Conservation (phyloP, 1,140 invertebrate genomes). For the Diorhabda elongata region DNA sequence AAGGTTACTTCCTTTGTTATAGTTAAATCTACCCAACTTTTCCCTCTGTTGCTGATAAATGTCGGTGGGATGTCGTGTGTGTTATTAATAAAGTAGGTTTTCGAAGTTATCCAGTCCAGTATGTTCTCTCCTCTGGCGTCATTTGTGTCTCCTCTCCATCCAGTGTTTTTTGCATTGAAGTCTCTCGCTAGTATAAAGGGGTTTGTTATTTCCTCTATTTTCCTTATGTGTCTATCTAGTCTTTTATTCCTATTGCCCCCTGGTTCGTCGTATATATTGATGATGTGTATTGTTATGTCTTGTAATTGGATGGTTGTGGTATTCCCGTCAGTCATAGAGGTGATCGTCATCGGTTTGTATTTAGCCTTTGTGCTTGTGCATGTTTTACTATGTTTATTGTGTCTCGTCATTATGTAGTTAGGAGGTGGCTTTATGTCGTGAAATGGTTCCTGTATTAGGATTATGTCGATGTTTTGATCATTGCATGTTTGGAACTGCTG, state of each 20-base stretch:
- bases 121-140: no score
- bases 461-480: background rate
- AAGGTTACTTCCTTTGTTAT: background rate
- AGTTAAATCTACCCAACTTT: background rate
- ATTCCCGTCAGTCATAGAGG: background rate
- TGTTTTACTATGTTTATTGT: no score
- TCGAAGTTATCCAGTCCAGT: background rate
- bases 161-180: constrained; percentile 5
- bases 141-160: no score
- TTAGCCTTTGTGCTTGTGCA: no score
- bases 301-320: background rate
- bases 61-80: background rate
- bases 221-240: no score
- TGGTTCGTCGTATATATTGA: constrained; percentile 4
- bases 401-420: no score
- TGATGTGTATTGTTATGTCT: background rate
- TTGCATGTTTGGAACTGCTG: background rate
- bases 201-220: no score
- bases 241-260: background rate
- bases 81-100: background rate
- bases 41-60: background rate
- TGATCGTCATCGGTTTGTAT: no score
- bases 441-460: background rate
- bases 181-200: background rate
- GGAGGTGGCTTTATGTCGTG: no score